These are phyloP conservation scores for Pteronura brasiliensis DNA, from an alignment of 2,113 vertebrate genomes.

Conservation along the genomic window DNA sequence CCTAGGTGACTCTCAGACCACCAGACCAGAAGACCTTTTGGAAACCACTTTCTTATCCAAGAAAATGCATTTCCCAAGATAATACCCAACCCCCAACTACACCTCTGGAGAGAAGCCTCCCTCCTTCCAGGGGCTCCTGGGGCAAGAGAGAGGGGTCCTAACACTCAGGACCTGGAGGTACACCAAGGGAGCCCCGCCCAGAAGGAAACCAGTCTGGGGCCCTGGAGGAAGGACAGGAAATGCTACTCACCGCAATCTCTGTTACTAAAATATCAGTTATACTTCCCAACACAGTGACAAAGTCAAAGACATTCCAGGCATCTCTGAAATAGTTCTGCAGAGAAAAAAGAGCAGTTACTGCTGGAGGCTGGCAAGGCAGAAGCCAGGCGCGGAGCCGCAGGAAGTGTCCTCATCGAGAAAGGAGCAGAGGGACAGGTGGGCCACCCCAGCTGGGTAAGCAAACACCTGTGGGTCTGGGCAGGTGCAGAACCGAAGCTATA, in stretches of 20 bases:
- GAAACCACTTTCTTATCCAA: background rate
- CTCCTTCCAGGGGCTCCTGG: background rate
- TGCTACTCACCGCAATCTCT: conserved; percentile 94
- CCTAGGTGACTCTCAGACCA: background rate
- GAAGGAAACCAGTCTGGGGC: background rate
- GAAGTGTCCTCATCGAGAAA: background rate
- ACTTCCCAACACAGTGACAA: conserved; percentile 98
- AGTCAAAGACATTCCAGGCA: conserved; percentile 98
- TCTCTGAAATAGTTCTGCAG: conserved; percentile 96
- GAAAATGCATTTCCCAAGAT: background rate
- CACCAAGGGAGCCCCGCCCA: background rate
- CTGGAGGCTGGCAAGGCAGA: too few relatives aligned
- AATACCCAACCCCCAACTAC: background rate
- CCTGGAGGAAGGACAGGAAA: background rate
- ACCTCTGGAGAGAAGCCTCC: background rate
- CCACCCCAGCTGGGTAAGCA: background rate
- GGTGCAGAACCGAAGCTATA: background rate
- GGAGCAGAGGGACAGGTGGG: background rate
- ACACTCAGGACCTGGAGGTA: background rate
- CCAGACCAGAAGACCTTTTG: background rate
- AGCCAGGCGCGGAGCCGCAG: background rate
- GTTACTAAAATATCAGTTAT: conserved; percentile 99
- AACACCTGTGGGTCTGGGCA: background rate
- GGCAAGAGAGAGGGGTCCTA: background rate
- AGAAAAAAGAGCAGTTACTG: conserved; percentile 52